Evolutionary conservation across 1,140 invertebrate genomes (phyloP).

Genomic region (Drosophila funebris): DNA sequence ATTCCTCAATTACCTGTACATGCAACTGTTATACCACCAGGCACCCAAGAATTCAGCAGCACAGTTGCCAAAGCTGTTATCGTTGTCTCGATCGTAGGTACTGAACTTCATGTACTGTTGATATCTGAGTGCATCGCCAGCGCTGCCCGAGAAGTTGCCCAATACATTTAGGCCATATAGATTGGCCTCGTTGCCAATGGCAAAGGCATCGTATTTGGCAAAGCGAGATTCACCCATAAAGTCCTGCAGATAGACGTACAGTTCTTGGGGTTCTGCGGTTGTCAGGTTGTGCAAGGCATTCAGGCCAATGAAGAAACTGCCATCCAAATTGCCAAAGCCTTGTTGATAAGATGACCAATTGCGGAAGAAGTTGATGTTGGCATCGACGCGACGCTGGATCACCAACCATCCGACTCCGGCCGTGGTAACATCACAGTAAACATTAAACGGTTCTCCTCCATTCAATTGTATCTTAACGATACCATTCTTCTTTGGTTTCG

Average conservation of each 20-base stretch:
- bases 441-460: slow-evolving; percentile 14
- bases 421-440: slow-evolving; percentile 35
- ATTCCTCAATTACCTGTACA: slow-evolving; percentile 23
- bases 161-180: slow-evolving; percentile 23
- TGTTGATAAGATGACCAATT: slow-evolving; percentile 34
- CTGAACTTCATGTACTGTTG: slow-evolving; percentile 49
- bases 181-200: slow-evolving; percentile 34
- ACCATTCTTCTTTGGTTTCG: slow-evolving; percentile 44
- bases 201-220: slow-evolving; percentile 28
- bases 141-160: slow-evolving; percentile 21
- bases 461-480: slow-evolving; percentile 34
- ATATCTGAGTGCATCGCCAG: slow-evolving; percentile 29
- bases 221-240: slow-evolving; percentile 21
- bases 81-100: slow-evolving; percentile 44
- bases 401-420: slow-evolving; percentile 38
- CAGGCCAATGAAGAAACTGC: slow-evolving; percentile 38
- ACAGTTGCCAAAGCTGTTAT: slow-evolving; percentile 30
- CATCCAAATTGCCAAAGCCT: slow-evolving; percentile 33
- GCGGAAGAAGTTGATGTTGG: slow-evolving; percentile 37
- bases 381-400: slow-evolving; percentile 42
- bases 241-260: slow-evolving; percentile 40
- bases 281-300: slow-evolving; percentile 22
- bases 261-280: not conserved
- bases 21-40: slow-evolving; percentile 47
- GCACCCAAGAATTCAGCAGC: slow-evolving; percentile 27